A percentile compares a stretch with the other conserved stretches of the same genome.
These are phyloP conservation scores for Amphiura filiformis DNA, from an alignment of 35 echinoderm and acorn worm genomes.

Conservation along the genomic window DNA sequence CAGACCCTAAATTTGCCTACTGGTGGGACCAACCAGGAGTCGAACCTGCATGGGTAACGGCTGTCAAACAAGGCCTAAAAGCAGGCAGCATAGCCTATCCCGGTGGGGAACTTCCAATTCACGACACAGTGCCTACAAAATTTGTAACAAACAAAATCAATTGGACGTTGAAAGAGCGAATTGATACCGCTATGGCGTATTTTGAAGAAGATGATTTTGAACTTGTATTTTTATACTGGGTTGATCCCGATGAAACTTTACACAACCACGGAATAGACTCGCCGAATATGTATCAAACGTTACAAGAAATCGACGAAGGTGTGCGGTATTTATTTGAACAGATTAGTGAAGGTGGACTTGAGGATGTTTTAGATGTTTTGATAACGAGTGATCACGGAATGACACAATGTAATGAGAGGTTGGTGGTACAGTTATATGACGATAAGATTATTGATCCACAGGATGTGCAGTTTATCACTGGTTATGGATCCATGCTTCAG, in stretches of 20 bases:
- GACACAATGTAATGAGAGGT: background rate
- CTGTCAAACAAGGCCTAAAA: constrained; percentile 57
- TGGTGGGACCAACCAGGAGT: constrained; percentile 78
- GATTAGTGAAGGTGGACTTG: constrained; percentile 40
- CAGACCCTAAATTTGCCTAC: constrained; percentile 52
- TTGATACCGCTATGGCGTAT: constrained; percentile 51
- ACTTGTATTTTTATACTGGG: constrained; percentile 53
- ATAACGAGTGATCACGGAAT: constrained; percentile 62
- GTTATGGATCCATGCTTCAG: constrained; percentile 57
- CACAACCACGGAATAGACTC: constrained; percentile 59
- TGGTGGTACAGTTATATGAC: background rate
- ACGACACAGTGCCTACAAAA: constrained; percentile 53
- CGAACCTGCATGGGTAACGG: constrained; percentile 93
- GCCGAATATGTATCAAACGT: background rate
- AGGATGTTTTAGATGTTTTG: constrained; percentile 42
- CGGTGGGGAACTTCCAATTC: constrained; percentile 62
- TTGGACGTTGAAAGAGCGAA: background rate
- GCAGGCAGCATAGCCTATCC: constrained; percentile 77
- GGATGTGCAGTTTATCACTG: constrained; percentile 57
- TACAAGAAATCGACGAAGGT: constrained; percentile 13
- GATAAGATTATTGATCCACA: constrained; percentile 13
- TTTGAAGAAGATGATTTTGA: constrained; percentile 61
- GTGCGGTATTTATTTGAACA: constrained; percentile 44
- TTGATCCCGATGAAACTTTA: constrained; percentile 64
- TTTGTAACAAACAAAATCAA: background rate